Evolutionary conservation across 2,113 vertebrate species (phyloP), one percentile per base, ranked within the genome.

Genomic region (Galbula dea): DNA sequence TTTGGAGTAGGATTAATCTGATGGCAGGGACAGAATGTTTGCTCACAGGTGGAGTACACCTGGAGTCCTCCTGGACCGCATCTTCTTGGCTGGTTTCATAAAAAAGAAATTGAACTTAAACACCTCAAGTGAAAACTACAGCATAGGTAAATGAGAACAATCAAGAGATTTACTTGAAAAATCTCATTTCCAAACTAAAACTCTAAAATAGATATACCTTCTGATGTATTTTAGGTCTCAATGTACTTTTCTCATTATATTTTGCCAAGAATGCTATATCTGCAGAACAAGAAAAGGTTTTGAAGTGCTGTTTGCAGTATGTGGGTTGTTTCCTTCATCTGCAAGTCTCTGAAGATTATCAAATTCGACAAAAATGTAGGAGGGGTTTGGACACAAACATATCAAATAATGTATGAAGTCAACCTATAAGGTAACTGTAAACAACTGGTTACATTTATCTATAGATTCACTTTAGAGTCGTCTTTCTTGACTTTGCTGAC

Each of bases 101-200:
- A 59, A 36, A 80, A 59, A 83, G 3, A 15, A 41, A 66, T 59
- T 6, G 3, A 52, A 14, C 26, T 57, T 30, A 74, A 69, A 78
- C 45, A 24, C 6, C 19, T 6, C 12, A 62, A 71, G 55, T 41
- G 0, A 0, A 23, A 89, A 66, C 3, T 3, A 68, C 78, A 83
- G 29, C 12, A 59, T 8, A 73, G 17, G 12, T 24, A 82, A 61
- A 20, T 24, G 16, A 87, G 34, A 30, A 62, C 3, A 86, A 46
- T 22, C 51, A 59, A 73, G 46, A 79, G 11, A 67, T 61, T 54
- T 66, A 19, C 34, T 83, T 66, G 20, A 87, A 20, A 68, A 13
- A 45, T 10, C 24, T 52, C 2, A n/a, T 41, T 36, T 77, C 51
- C 39, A 61, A 54, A 66, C 9, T 15, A 24, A 59, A 66, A 48